Evolutionary conservation across 2,113 vertebrate genomes (phyloP), one percentile per base, ranked within the genome.

Genomic region (Trematomus loennbergii): DNA sequence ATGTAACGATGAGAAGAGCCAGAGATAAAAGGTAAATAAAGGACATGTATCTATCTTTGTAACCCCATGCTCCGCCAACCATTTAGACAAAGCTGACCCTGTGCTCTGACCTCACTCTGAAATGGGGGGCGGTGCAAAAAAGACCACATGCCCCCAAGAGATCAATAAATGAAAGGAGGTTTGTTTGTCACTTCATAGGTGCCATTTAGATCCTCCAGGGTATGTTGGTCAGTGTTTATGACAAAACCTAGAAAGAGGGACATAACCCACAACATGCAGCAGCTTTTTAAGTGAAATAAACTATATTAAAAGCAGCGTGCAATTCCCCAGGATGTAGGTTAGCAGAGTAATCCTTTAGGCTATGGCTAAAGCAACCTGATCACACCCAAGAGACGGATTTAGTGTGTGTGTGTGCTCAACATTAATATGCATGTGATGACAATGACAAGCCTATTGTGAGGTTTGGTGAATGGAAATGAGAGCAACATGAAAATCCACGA

Each of bases 281-380:
- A 63, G 22, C 53, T 43, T 72, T 53, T 67, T 73, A 25, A 61
- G 40, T 60, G 40, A 48, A 18, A 63, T 43, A 50, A 52, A 73
- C 2, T 46, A 69, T 13, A 55, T 25, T 36, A 48, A 64, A 43
- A 76, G 53, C 29, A 58, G 54, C 83, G 76, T 52, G 64, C 70
- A 72, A 78, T 8, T 58, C 55, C 6, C 40, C 53, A 50, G 58
- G 85, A 92, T 92, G 89, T 94, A 81, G 93, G 93, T 94, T 93
- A 94, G 76, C 83, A 83, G 87, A 91, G 86, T 94, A 94, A 94
- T 93, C 91, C 93, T 83, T 85, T 66, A 88, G 88, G 78, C 74
- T 74, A 92, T 92, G 91, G 92, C 82, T 86, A 91, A 87, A 61
- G 67, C 83, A 82, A 75, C 72, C 50, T 62, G 69, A 69, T 76